These are phyloP conservation scores for Rousettus leschenaultii DNA, from an alignment of 2,113 vertebrate genomes.

Conservation along the genomic window DNA sequence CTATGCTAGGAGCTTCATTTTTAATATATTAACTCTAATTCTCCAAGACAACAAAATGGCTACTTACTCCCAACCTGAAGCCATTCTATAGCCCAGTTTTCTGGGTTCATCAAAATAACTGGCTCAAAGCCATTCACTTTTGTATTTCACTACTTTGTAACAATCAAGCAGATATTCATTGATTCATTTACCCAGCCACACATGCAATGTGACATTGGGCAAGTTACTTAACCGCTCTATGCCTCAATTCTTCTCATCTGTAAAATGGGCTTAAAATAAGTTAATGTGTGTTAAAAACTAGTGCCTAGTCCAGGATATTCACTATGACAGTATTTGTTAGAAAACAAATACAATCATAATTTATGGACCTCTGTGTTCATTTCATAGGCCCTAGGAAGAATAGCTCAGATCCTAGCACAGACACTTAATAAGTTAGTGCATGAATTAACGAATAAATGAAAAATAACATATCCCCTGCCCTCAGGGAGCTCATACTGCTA, in stretches of 20 bases:
- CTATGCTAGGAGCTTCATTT: constrained; percentile 18
- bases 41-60: constrained; percentile 6
- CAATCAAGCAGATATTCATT: background rate
- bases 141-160: background rate
- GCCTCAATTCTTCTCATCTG: background rate
- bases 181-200: background rate
- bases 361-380: background rate
- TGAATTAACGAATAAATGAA: constrained; percentile 2
- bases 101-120: background rate
- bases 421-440: background rate
- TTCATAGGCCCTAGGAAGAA: constrained; percentile 18
- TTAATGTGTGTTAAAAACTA: background rate
- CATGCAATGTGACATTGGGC: background rate
- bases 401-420: background rate
- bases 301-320: background rate
- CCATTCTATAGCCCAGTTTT: background rate
- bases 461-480: background rate
- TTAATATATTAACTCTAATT: constrained; percentile 10
- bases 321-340: background rate
- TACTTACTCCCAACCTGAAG: background rate
- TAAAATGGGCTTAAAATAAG: constrained; percentile 4
- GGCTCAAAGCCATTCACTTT: background rate
- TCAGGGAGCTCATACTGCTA: background rate
- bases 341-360: constrained; percentile 35
- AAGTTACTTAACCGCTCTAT: constrained; percentile 11